These are phyloP conservation scores for Neria commutata DNA, from an alignment of 2,888 invertebrate species.

Conservation along the genomic window DNA sequence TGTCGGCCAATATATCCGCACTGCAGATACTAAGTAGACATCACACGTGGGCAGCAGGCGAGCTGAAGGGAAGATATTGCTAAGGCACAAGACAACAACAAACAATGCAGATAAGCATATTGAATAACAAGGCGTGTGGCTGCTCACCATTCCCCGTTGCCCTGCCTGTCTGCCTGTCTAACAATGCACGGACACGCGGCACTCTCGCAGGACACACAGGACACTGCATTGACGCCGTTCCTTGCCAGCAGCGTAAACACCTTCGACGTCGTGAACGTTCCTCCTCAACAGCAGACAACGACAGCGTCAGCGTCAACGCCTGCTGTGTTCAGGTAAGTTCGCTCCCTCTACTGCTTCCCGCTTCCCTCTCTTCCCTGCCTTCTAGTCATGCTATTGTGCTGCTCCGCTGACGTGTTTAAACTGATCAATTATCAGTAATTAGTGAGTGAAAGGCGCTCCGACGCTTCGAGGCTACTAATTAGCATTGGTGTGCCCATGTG, in stretches of 20 bases:
- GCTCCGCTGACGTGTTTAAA: constrained; percentile 5
- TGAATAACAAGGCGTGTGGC: background rate
- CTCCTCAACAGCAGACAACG: too few relatives aligned
- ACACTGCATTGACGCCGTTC: background rate
- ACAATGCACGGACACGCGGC: background rate
- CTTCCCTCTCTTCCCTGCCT: background rate
- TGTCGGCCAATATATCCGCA: too few relatives aligned
- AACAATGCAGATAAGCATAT: background rate
- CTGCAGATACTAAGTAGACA: too few relatives aligned
- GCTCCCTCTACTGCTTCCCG: background rate
- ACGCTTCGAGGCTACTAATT: background rate
- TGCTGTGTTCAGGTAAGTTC: constrained; percentile 4
- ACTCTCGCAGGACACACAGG: background rate
- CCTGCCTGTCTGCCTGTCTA: too few relatives aligned
- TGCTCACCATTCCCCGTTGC: too few relatives aligned
- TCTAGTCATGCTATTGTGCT: background rate
- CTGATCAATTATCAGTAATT: constrained; percentile 41
- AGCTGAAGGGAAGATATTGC: too few relatives aligned
- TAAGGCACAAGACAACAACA: too few relatives aligned
- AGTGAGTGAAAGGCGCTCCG: constrained; percentile 5
- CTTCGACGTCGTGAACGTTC: too few relatives aligned
- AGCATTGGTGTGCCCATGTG: background rate
- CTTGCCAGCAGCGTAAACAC: too few relatives aligned
- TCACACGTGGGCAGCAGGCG: too few relatives aligned
- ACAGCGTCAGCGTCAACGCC: background rate